Percentiles rank a stretch among this genome's conserved stretches.
Conservation (phyloP, 2,113 vertebrate species). For the Dromas ardeola region DNA sequence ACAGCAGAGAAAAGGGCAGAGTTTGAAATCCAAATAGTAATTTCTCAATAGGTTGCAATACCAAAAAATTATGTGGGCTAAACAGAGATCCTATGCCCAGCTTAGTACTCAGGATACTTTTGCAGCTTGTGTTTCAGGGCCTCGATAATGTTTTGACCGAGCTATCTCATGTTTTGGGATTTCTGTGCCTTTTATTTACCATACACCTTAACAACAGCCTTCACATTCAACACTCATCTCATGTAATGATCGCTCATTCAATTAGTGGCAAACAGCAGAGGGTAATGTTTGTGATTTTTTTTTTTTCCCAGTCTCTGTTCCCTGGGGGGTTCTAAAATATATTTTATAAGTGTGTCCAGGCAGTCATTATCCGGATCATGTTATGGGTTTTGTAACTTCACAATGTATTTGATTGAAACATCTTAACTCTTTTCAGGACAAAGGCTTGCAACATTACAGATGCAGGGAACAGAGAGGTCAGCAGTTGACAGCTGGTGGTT, state of each 20-base stretch:
- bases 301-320: neutral
- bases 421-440: slow-evolving; percentile 75
- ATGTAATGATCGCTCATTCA: slow-evolving; percentile 22
- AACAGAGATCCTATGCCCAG: neutral
- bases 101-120: neutral
- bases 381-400: slow-evolving; percentile 72
- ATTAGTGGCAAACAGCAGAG: slow-evolving; percentile 46
- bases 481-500: slow-evolving; percentile 71
- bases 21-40: slow-evolving; percentile 5
- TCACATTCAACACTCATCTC: neutral
- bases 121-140: neutral
- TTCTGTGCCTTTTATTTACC: slow-evolving; percentile 28
- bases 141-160: neutral
- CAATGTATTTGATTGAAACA: slow-evolving; percentile 68
- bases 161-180: neutral
- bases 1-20: neutral
- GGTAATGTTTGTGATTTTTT: neutral
- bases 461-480: slow-evolving; percentile 71
- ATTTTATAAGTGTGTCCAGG: slow-evolving; percentile 53
- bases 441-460: slow-evolving; percentile 70
- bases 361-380: slow-evolving; percentile 58
- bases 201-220: neutral
- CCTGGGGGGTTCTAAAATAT: slow-evolving; percentile 9
- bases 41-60: slow-evolving; percentile 23
- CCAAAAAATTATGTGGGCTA: neutral